A percentile compares a stretch with the other conserved stretches of the same genome.
phyloP scores from a whole-genome alignment of 2,797 vertebrate genomes.

The Rhinophrynus dorsalis region DNA sequence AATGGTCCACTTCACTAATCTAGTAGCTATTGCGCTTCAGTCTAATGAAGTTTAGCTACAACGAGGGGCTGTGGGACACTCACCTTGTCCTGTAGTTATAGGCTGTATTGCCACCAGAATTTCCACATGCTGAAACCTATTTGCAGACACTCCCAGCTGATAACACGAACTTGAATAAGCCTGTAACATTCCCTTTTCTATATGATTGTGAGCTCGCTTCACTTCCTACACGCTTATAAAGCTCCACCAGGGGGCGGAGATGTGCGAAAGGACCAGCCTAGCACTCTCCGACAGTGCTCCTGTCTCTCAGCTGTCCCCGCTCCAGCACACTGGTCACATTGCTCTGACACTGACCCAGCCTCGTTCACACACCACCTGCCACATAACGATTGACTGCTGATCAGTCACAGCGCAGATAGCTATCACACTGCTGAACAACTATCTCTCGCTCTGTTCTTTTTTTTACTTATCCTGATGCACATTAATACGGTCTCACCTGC shows the following conservation, averaged over 20 bases:
- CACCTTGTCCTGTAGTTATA: neutral
- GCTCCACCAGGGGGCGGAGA: slow-evolving; percentile 39
- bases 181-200: neutral
- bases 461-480: too few species aligned
- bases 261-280: slow-evolving; percentile 15
- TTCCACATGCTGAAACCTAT: slow-evolving; percentile 3
- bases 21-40: too few species aligned
- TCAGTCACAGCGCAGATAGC: too few species aligned
- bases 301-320: neutral
- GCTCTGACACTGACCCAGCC: neutral
- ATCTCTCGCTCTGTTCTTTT: too few species aligned
- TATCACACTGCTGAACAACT: too few species aligned
- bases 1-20: too few species aligned
- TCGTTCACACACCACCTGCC: neutral
- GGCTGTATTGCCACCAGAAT: neutral
- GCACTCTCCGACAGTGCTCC: neutral
- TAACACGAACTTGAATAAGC: neutral
- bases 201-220: neutral
- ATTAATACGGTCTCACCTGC: too few species aligned
- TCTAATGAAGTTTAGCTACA: too few species aligned
- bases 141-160: neutral
- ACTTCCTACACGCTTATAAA: slow-evolving; percentile 13
- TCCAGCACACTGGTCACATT: too few species aligned
- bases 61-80: neutral
- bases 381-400: too few species aligned